A percentile compares a stretch with the other conserved stretches of the same genome.
Evolutionary conservation across 2,888 invertebrate species (phyloP).

Genomic region (Mimumesa dahlbomi): DNA sequence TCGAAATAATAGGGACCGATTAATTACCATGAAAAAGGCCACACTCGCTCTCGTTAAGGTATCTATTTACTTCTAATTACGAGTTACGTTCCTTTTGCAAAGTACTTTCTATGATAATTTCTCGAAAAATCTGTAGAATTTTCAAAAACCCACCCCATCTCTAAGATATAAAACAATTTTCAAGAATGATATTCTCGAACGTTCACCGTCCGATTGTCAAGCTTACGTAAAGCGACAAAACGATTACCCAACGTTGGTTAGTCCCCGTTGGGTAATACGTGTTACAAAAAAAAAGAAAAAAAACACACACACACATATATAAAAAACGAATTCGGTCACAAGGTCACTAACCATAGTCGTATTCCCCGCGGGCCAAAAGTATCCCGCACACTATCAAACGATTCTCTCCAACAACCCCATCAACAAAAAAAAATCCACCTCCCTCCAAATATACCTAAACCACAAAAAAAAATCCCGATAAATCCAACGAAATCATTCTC

Average conservation of each 20-base stretch:
- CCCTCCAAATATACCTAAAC: neutral
- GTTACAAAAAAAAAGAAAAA: conserved; percentile 19
- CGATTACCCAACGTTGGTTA: conserved; percentile 35
- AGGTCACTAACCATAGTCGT: conserved; percentile 17
- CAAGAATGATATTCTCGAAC: conserved; percentile 17
- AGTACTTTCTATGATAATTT: too few species aligned
- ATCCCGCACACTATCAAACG: too few species aligned
- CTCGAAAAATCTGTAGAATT: neutral
- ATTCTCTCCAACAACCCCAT: too few species aligned
- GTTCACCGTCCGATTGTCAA: conserved; percentile 31
- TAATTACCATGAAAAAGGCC: conserved; percentile 31
- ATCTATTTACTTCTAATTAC: too few species aligned
- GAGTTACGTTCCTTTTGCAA: too few species aligned
- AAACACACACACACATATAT: too few species aligned
- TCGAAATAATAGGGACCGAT: conserved; percentile 8
- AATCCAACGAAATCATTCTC: too few species aligned
- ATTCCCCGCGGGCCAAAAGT: neutral
- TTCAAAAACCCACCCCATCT: neutral
- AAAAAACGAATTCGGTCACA: conserved; percentile 41
- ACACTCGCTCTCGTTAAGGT: too few species aligned
- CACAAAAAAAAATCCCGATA: too few species aligned
- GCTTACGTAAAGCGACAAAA: conserved; percentile 32
- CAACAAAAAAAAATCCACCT: neutral
- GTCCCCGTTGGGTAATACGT: conserved; percentile 29
- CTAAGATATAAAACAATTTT: neutral